Evolutionary conservation across 2,888 invertebrate species (phyloP), one percentile per base, ranked within the genome.

Genomic region (Dynastes grantii): DNA sequence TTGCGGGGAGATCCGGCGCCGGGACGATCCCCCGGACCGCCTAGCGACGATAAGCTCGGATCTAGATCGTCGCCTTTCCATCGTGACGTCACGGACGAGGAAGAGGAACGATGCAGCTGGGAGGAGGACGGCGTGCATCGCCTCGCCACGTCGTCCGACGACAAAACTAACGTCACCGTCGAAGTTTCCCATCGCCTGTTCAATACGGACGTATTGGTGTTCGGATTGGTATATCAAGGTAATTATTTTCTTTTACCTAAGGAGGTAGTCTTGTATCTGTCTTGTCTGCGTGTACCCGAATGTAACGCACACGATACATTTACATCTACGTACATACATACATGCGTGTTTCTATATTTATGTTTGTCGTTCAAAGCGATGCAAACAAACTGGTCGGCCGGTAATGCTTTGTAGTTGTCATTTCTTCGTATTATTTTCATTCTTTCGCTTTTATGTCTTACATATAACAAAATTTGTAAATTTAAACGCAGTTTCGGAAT

Each of bases 1-100:
- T 90, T 91, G 16, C 91, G 90, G 83, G 92, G 92, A 76, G 93
- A 93, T 86, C 93, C 93, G 13, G 93, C 93, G 0, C 93, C 93
- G 0, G 93, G 93, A 6, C 89, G 93, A 55, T 93, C 93, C 0
- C 93, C 93, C 13, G 93, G 93, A 58, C 93, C 93, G 83, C 68
- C 51, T 16, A 22, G 49, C 49, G 68, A 13, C 53, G 22, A 58
- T 8, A n/a, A 8, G 78, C 37, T 13, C n/a, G 85, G 85, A 45
- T 40, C 51, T 70, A 29, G 45, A 11, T 45, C 45, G 45, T 45
- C 45, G 8, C 8, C 45, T 11, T 45, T 58, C 2, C 55, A 58
- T 58, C 55, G 22, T 58, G 22, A 22, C 16, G 5, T 22, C 55
- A 16, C 8, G 22, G 55, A 27, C 27, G 22, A 5, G 22, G 9